Conservation (phyloP, 1,140 invertebrate species). For the Drosophila pruinosa region DNA sequence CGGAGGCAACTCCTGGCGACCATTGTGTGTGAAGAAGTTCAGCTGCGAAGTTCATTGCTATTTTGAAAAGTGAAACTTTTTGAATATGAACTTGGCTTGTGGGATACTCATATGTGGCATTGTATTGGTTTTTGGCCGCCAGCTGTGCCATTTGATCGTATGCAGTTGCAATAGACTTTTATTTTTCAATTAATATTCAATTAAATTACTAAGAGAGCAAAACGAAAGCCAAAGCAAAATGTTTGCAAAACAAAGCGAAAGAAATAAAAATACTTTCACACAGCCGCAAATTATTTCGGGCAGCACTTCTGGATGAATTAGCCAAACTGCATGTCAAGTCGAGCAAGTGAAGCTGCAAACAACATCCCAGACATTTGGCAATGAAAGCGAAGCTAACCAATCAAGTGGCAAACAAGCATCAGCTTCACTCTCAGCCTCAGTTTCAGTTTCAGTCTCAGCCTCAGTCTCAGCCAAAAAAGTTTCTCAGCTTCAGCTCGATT, state of each 20-base stretch:
- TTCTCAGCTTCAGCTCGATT: slow-evolving; percentile 17
- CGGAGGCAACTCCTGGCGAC: slow-evolving; percentile 50
- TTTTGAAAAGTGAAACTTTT: slow-evolving; percentile 52
- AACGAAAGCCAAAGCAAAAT: slow-evolving; percentile 25
- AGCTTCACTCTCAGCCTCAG: slow-evolving; percentile 17
- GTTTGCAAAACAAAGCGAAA: slow-evolving; percentile 14
- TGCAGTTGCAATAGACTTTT: slow-evolving; percentile 52
- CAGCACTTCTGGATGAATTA: slow-evolving; percentile 75
- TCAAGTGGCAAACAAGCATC: slow-evolving; percentile 62
- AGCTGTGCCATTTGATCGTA: slow-evolving; percentile 34
- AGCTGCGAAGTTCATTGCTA: slow-evolving; percentile 50
- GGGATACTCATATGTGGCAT: not conserved
- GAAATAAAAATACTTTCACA: slow-evolving; percentile 69
- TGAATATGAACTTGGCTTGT: slow-evolving; percentile 33
- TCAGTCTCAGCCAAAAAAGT: not conserved
- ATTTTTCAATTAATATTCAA: slow-evolving; percentile 76
- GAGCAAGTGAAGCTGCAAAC: slow-evolving; percentile 44
- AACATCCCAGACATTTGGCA: slow-evolving; percentile 49
- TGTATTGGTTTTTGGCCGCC: slow-evolving; percentile 35
- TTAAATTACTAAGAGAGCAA: slow-evolving; percentile 58
- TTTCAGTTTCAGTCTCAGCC: slow-evolving; percentile 17
- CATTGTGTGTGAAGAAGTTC: slow-evolving; percentile 57
- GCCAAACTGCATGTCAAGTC: slow-evolving; percentile 66
- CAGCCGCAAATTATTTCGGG: slow-evolving; percentile 70
- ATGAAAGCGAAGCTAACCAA: slow-evolving; percentile 67